A percentile compares a stretch with the other conserved stretches of the same genome.
Conservation (phyloP, 2,113 vertebrate genomes). For the Mugil cephalus region DNA sequence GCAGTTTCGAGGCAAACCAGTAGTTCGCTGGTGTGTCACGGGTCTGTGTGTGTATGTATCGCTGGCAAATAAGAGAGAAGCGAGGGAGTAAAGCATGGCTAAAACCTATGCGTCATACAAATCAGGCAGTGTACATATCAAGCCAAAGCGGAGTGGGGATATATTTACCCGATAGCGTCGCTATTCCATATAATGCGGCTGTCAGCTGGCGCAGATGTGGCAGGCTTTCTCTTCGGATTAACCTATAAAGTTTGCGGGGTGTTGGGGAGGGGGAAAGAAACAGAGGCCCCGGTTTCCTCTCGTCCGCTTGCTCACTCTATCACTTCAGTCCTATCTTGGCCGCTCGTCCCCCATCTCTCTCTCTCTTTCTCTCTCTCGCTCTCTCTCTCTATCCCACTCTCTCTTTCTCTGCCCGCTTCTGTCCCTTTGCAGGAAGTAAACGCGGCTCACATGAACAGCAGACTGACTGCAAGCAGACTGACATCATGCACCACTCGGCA, state of each 20-base stretch:
- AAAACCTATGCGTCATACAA: conserved; percentile 78
- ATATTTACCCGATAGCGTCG: conserved; percentile 81
- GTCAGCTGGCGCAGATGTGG: conserved; percentile 64
- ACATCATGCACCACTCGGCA: conserved; percentile 81
- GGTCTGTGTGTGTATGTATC: conserved; percentile 1
- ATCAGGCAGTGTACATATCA: conserved; percentile 61
- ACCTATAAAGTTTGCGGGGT: conserved; percentile 79
- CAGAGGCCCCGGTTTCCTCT: conserved; percentile 67
- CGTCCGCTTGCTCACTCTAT: conserved; percentile 74
- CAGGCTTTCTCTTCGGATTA: conserved; percentile 47
- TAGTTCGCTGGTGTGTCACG: conserved; percentile 36
- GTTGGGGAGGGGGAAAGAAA: conserved; percentile 9
- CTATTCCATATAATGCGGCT: conserved; percentile 78
- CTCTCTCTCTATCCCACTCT: conserved; percentile 54
- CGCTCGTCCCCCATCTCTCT: conserved; percentile 68
- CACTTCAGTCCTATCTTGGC: conserved; percentile 61
- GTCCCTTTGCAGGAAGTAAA: conserved; percentile 86
- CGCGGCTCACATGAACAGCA: conserved; percentile 81
- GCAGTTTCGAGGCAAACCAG: background rate
- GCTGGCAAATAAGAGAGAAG: conserved; percentile 24
- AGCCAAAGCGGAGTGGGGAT: conserved; percentile 25
- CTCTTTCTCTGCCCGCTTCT: conserved; percentile 72
- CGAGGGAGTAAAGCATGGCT: conserved; percentile 68
- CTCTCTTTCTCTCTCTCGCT: conserved; percentile 47
- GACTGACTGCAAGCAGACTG: conserved; percentile 77